phyloP scores from a whole-genome alignment of 1,140 invertebrate genomes.

The Rhopalosiphum padi region DNA sequence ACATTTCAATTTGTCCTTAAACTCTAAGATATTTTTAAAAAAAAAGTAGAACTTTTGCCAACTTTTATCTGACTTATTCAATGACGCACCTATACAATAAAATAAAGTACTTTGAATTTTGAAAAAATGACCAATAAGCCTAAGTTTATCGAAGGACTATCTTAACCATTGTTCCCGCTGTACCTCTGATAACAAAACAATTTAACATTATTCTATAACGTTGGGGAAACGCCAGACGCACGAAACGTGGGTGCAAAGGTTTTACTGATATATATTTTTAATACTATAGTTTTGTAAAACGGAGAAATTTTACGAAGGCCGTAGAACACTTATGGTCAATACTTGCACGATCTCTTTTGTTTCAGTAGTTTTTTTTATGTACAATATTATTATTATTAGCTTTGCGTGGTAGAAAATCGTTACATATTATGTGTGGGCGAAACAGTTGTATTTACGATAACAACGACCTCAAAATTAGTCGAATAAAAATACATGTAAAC shows the following conservation, averaged over 20 bases:
- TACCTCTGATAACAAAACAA: slow-evolving; percentile 3
- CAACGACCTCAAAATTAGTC: slow-evolving; percentile 41
- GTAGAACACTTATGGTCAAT: slow-evolving; percentile 28
- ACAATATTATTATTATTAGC: slow-evolving; percentile 14
- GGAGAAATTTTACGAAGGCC: slow-evolving; percentile 41
- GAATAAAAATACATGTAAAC: slow-evolving; percentile 23
- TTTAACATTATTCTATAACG: slow-evolving; percentile 10
- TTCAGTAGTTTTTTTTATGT: slow-evolving; percentile 28
- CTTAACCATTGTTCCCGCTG: background rate
- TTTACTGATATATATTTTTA: background rate
- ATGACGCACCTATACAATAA: background rate
- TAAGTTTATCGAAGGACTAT: slow-evolving; percentile 10
- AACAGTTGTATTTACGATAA: slow-evolving; percentile 24
- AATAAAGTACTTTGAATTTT: background rate
- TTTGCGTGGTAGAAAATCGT: slow-evolving; percentile 38
- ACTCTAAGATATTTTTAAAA: background rate
- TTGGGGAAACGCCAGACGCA: slow-evolving; percentile 29
- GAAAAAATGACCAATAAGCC: background rate
- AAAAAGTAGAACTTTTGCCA: slow-evolving; percentile 30
- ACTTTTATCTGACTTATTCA: background rate
- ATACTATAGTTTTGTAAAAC: background rate
- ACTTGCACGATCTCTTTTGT: slow-evolving; percentile 52
- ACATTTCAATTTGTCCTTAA: background rate
- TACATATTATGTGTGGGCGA: background rate
- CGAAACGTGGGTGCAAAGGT: slow-evolving; percentile 33